These are phyloP conservation scores for Nowickia ferox DNA, from an alignment of 2,888 invertebrate genomes.

Conservation along the genomic window DNA sequence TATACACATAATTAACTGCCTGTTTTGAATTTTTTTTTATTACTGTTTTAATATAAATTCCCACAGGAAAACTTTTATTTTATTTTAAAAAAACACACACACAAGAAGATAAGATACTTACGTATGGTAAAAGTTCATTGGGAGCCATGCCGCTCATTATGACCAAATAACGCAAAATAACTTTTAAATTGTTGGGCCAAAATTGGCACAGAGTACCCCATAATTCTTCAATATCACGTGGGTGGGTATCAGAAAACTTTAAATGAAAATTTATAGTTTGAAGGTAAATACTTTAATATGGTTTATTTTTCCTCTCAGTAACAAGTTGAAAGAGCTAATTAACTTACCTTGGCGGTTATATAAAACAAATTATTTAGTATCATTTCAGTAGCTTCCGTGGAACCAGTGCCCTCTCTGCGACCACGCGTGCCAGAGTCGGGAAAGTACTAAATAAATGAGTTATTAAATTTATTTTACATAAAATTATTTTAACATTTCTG, in stretches of 20 bases:
- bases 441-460: constrained; percentile 84
- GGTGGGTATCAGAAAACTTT: constrained; percentile 97
- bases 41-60: too few relatives aligned
- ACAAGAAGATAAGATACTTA: constrained; percentile 85
- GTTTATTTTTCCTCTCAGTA: too few relatives aligned
- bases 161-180: constrained; percentile 97
- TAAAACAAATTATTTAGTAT: constrained; percentile 99
- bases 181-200: constrained; percentile 98
- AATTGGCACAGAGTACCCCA: constrained; percentile 98
- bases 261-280: constrained; percentile 18
- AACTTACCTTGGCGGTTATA: constrained; percentile 94
- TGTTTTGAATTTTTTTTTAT: too few relatives aligned
- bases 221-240: constrained; percentile 96
- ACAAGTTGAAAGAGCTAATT: background rate
- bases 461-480: background rate
- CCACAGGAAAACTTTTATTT: too few relatives aligned
- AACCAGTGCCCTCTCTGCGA: constrained; percentile 97
- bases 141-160: constrained; percentile 99
- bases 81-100: too few relatives aligned
- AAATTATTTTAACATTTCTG: too few relatives aligned
- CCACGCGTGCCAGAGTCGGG: constrained; percentile 87
- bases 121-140: constrained; percentile 94
- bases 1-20: too few relatives aligned
- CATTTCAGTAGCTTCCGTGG: constrained; percentile 99
- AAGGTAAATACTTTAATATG: constrained; percentile 1